Base-by-base conservation (phyloP, 2,888 invertebrate genomes). In the Caenorhabditis panamensis region DNA sequence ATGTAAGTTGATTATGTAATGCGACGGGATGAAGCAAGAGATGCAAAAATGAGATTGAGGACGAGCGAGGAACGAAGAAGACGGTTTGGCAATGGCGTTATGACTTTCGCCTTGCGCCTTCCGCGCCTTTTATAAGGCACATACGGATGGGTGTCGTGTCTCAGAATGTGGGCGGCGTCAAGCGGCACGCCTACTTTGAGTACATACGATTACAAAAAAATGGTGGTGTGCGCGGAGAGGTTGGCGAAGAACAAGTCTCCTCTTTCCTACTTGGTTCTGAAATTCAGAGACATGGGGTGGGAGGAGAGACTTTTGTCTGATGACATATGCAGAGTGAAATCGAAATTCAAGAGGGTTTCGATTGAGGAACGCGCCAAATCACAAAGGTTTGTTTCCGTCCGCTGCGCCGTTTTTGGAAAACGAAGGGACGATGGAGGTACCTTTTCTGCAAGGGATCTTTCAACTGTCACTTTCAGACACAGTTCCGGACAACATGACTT, bases 181-280 rank as follows among this genome's bases (percentile, higher is more conserved):
- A 75, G 66, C 66, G 75, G 75, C 75, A 75, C 75, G 75, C 75
- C 75, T 66, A 75, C 75, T 53, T 51, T 58, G 75, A 75, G 75
- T 75, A 75, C 75, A 75, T 75, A 75, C 75, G 75, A 75, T 75
- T 75, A 66, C 75, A 75, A 75, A 75, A n/a, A 69, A 72, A 63
- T 75, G 63, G 69, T 68, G n/a, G 64, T 41, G 24, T n/a, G 61
- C 62, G 37, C 58, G 63, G 26, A 59, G 58, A 56, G 72, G 61
- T 51, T 56, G 62, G 47, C 16, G 20, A 49, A 63, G 62, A 47
- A 71, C 62, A 63, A 72, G 54, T 20, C 31, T 13, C 51, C 8
- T 6, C 24, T 11, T 36, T 11, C 8, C 20, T 53, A 16, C 44
- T 53, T 18, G 56, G 54, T 58, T 61, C 63, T 62, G 26, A 72